Evolutionary conservation across 1,140 invertebrate genomes (phyloP).

Genomic region (Chelonus insularis): DNA sequence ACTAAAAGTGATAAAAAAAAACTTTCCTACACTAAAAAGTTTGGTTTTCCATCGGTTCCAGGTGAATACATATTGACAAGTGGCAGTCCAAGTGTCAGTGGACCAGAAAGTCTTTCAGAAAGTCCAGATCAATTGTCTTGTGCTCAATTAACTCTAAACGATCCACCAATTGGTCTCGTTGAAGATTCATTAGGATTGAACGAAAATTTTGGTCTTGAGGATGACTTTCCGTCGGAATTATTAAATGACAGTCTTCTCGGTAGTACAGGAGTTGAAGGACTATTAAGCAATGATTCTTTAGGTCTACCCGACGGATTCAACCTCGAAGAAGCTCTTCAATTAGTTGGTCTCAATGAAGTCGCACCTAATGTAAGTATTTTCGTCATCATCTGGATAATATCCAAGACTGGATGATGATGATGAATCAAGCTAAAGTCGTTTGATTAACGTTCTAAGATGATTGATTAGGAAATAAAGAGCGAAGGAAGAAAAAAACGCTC

Average conservation of each 20-base stretch:
- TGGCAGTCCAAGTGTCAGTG: conserved; percentile 8
- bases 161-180: conserved; percentile 45
- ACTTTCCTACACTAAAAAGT: conserved; percentile 21
- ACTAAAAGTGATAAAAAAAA: too few relatives aligned
- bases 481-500: too few relatives aligned
- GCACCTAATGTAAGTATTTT: conserved; percentile 55
- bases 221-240: conserved; percentile 56
- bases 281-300: conserved; percentile 53
- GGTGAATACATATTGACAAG: conserved; percentile 53
- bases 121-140: conserved; percentile 40
- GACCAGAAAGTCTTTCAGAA: conserved; percentile 35
- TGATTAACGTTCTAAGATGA: background rate
- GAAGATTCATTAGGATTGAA: conserved; percentile 53
- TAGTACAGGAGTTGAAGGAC: conserved; percentile 45
- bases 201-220: conserved; percentile 50
- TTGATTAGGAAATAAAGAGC: too few relatives aligned
- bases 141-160: conserved; percentile 46
- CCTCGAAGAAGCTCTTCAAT: conserved; percentile 73
- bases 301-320: conserved; percentile 66
- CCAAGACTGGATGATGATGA: too few relatives aligned
- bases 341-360: conserved; percentile 72
- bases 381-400: too few relatives aligned
- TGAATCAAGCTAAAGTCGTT: too few relatives aligned
- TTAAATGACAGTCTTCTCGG: conserved; percentile 48
- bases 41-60: conserved; percentile 29